Evolutionary conservation across 2,888 invertebrate genomes (phyloP), one percentile per base, ranked within the genome.

Genomic region (Merodon equestris): DNA sequence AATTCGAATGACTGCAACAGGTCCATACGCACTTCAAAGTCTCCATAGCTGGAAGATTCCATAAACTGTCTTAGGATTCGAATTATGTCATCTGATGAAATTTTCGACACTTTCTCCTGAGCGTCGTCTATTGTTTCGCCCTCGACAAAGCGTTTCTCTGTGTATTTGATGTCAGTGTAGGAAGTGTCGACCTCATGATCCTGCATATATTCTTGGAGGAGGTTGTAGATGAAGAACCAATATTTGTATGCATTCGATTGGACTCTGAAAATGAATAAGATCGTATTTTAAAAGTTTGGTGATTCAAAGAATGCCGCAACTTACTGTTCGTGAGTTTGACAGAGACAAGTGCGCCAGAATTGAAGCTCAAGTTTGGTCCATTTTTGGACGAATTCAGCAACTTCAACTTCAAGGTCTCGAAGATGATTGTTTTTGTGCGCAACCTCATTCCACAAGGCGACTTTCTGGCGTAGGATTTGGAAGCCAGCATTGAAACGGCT

Each of bases 281-380:
- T 61, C 60, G 64, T 54, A 42, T 17, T 51, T 9, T 10, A n/a
- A 40, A n/a, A 66, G 53, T 27, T 1, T 36, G n/a, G n/a, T n/a
- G n/a, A 9, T 71, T 7, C 50, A 53, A 13, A 4, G 7, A 1
- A 34, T 36, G 15, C 18, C 13, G n/a, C 9, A 12, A 81, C 81
- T 81, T 85, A 92, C 92, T 91, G 92, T 56, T 92, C 90, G 70
- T 91, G 91, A 14, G 94, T 91, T 73, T 92, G 91, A 76, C 94
- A 93, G 4, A 97, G 90, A 70, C 95, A 94, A 84, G 94, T 93
- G 83, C 94, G 95, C 98, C 98, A 98, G 84, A 94, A 93, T 68
- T 92, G 91, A 83, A 99, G 90, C 87, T 99, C 98, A 19, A 97
- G 87, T 86, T 95, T 95, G 70, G 98, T 92, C 98, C 98, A 99